phyloP scores from a whole-genome alignment of 2,797 vertebrate genomes.

The Ctenochaetus hawaiiensis region DNA sequence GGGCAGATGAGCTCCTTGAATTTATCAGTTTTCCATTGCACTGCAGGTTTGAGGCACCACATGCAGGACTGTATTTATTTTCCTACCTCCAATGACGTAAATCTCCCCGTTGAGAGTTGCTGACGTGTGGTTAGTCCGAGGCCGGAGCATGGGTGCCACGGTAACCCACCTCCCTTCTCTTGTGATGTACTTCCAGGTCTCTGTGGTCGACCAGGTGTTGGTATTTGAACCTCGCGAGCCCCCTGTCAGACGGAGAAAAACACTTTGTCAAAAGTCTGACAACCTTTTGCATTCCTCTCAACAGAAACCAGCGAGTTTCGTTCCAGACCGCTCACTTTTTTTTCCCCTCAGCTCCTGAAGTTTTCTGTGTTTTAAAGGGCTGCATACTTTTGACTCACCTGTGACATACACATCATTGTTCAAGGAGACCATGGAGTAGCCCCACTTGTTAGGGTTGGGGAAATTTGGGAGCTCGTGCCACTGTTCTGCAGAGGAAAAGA shows the following conservation, averaged over 20 bases:
- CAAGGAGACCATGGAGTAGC: slow-evolving; percentile 92
- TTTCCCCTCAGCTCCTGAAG: neutral
- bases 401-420: slow-evolving; percentile 95
- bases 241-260: slow-evolving; percentile 80
- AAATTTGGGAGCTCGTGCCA: slow-evolving; percentile 95
- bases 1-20: slow-evolving; percentile 26
- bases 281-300: slow-evolving; percentile 37
- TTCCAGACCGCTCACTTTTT: neutral
- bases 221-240: slow-evolving; percentile 93
- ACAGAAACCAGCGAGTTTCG: slow-evolving; percentile 8
- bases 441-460: slow-evolving; percentile 98
- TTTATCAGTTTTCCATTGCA: slow-evolving; percentile 42
- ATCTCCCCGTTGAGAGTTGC: slow-evolving; percentile 94
- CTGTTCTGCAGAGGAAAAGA: slow-evolving; percentile 79
- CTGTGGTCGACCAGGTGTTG: slow-evolving; percentile 96
- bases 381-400: slow-evolving; percentile 83
- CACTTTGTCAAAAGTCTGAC: slow-evolving; percentile 42
- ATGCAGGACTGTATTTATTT: slow-evolving; percentile 58
- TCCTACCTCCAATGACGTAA: slow-evolving; percentile 94
- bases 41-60: slow-evolving; percentile 54
- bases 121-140: slow-evolving; percentile 95
- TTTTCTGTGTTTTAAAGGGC: slow-evolving; percentile 22
- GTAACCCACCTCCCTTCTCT: slow-evolving; percentile 90
- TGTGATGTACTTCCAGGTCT: slow-evolving; percentile 94
- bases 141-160: slow-evolving; percentile 92